A percentile compares a stretch with the other conserved stretches of the same genome.
Conservation (phyloP, 2,797 vertebrate species). For the Clamator glandarius region DNA sequence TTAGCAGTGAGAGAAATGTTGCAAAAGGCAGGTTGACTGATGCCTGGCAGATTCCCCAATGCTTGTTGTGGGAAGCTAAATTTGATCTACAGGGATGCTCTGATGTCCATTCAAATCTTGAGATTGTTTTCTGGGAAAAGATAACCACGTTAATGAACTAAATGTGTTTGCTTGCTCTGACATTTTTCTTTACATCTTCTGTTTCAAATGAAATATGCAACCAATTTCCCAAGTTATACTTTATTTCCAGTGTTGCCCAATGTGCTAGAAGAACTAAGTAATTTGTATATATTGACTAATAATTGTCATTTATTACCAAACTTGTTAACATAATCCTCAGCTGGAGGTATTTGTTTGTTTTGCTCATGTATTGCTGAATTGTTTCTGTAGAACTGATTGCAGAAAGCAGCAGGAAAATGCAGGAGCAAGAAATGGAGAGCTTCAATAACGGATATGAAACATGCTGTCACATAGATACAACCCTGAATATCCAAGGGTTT, state of each 20-base stretch:
- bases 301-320: not conserved
- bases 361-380: not conserved
- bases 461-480: not conserved
- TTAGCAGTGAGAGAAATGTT: not conserved
- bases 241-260: not conserved
- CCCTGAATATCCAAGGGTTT: accelerated
- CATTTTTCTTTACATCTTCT: not conserved
- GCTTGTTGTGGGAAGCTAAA: not conserved
- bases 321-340: not conserved
- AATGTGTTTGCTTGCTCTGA: not conserved
- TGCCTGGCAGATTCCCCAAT: not conserved
- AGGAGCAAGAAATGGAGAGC: not conserved
- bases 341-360: not conserved
- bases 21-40: not conserved
- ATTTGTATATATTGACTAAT: not conserved
- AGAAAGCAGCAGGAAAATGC: not conserved
- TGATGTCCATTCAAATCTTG: not conserved
- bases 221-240: not conserved
- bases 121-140: conserved; percentile 4
- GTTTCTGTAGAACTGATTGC: not conserved
- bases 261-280: not conserved
- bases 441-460: not conserved
- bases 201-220: not conserved
- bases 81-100: not conserved
- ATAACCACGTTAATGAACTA: conserved; percentile 5